Percentiles rank a stretch among this genome's conserved stretches.
Conservation (phyloP, 1,140 invertebrate genomes). For the Aphidius gifuensis region DNA sequence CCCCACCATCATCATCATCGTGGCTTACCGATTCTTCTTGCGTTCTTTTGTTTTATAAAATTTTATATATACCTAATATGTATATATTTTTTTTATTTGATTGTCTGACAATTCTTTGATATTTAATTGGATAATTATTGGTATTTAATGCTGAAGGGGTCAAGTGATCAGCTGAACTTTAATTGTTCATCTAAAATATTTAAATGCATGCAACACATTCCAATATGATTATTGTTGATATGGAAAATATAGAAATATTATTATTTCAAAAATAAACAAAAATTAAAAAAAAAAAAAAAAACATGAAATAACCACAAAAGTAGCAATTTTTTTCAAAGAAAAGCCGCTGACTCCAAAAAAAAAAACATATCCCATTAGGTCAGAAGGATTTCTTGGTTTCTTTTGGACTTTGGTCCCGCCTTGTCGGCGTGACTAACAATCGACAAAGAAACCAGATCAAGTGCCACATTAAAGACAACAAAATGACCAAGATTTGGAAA, state of each 20-base stretch:
- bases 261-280: not conserved
- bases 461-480: too few relatives aligned
- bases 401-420: not conserved
- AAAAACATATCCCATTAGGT: slow-evolving; percentile 3
- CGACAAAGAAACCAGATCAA: not conserved
- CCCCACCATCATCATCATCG: slow-evolving; percentile 37
- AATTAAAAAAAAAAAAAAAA: slow-evolving; percentile 3
- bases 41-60: not conserved
- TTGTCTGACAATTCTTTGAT: slow-evolving; percentile 7
- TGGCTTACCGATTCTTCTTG: slow-evolving; percentile 21
- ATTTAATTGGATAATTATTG: slow-evolving; percentile 50
- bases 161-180: slow-evolving; percentile 40
- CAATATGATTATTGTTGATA: too few relatives aligned
- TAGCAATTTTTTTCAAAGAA: slow-evolving; percentile 13
- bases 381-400: too few relatives aligned
- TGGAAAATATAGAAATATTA: not conserved
- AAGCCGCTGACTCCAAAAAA: slow-evolving; percentile 1
- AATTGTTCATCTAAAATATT: slow-evolving; percentile 34
- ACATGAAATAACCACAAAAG: slow-evolving; percentile 7
- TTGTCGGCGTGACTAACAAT: slow-evolving; percentile 14
- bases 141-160: slow-evolving; percentile 36
- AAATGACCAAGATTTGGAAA: too few relatives aligned
- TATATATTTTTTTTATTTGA: not conserved
- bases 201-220: too few relatives aligned
- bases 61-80: not conserved